Base-by-base conservation (phyloP, 2,797 vertebrate species). In the Tapera naevia region DNA sequence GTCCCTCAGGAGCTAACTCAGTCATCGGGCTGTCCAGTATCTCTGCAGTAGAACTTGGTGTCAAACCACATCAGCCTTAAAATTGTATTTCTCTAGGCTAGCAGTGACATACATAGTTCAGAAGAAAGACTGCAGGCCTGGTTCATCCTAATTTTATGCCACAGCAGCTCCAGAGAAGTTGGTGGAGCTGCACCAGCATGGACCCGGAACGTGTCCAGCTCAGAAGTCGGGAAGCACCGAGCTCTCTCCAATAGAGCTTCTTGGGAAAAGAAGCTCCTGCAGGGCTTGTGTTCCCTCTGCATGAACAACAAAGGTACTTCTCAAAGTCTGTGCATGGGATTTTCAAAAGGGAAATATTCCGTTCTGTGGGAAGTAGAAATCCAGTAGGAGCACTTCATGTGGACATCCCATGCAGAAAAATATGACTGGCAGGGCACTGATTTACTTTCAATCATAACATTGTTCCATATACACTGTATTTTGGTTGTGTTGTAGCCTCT, bases 31-130 rank as follows among this genome's bases (percentile, higher is more conserved):
- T 91, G 70, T 39, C 94, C 88, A 61, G 39, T 24, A 62, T 30
- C 87, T 80, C 60, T 79, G 70, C 73, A 79, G 41, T 16, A 96
- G 80, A 85, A 94, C 64, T 50, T 80, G 57, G 80, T 94, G 93
- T 96, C 93, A 96, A 93, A 93, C 74, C 80, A 90, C 89, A 94
- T 91, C 93, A 96, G 80, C 80, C 64, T 90, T 89, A 94, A 90
- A 95, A 93, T 0, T 62, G 4, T 58, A 71, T 78, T 95, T 91
- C 95, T 89, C 60, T 70, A 94, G 95, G 93, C 89, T 83, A 93
- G 80, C 46, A 54, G 86, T 94, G 94, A 94, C 91, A 91, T 94
- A 96, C 78, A 54, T 78, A 81, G 83, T 64, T 90, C 83, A 80
- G 39, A 90, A 85, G 62, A 81, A 96, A 90, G 54, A 73, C 67